A percentile compares a stretch with the other conserved stretches of the same genome.
phyloP scores from a whole-genome alignment of 2,797 vertebrate genomes.

The Argentina silus region DNA sequence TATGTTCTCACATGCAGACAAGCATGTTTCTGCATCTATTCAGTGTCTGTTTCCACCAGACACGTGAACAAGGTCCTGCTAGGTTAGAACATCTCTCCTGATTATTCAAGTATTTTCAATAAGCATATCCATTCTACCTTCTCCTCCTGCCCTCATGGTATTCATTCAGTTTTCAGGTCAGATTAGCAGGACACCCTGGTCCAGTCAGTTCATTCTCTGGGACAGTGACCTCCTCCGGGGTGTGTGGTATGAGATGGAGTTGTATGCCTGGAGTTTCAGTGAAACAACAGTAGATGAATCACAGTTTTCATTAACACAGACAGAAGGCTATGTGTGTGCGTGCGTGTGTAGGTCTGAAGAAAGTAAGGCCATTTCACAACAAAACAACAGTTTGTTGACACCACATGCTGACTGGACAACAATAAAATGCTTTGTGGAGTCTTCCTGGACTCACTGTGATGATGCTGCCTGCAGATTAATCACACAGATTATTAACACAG shows the following conservation, averaged over 20 bases:
- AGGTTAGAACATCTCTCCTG: no score
- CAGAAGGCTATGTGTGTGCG: constrained; percentile 37
- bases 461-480: not conserved
- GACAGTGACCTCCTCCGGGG: constrained; percentile 18
- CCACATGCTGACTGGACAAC: no score
- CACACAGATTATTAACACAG: not conserved
- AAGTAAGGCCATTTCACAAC: no score
- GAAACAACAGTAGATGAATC: constrained; percentile 56
- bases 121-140: not conserved
- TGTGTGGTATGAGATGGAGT: constrained; percentile 2
- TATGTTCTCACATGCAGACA: no score
- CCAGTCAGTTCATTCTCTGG: constrained; percentile 7
- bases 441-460: no score
- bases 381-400: no score
- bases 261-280: no score
- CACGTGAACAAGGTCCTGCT: not conserved
- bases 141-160: not conserved
- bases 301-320: constrained; percentile 40
- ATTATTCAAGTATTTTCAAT: no score
- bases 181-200: not conserved
- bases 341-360: no score
- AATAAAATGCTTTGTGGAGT: no score
- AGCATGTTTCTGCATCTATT: constrained; percentile 48
- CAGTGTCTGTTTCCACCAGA: constrained; percentile 3
- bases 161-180: not conserved